Evolutionary conservation across 1,140 invertebrate species (phyloP), one percentile per base, ranked within the genome.

Genomic region (Dermatophagoides farinae): DNA sequence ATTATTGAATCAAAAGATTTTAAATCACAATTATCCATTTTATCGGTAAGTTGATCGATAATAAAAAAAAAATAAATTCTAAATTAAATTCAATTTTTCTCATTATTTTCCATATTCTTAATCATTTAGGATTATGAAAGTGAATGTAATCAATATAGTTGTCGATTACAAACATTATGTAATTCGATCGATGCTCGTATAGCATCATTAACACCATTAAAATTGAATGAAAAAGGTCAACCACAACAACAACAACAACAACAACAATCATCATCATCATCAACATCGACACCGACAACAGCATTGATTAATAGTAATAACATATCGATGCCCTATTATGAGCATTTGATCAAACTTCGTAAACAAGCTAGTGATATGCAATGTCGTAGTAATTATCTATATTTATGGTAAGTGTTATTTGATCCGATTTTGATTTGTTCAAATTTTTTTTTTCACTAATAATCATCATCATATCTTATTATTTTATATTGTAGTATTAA

Each of bases 301-400:
- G 8, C 31, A 31, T 2, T 31, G 31, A 31, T 55, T 5, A 55
- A 14, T 20, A 55, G 25, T 12, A 25, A 14, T 12, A 55, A 55
- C 53, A 55, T 55, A 55, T 55, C 53, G 41, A 55, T 55, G 53
- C 53, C 53, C 23, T 55, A 55, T 23, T 55, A 55, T 44, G 53
- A 55, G 10, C 53, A 55, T 44, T 25, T 55, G 53, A 25, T 55
- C 31, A 23, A 44, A 23, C 25, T 55, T 12, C 38, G 53, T 22
- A 55, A 55, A 44, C 38, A 55, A n/a, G 38, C 38, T 23, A 23
- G 25, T 40, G 53, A 55, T 12, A 55, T 55, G 53, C 53, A 55
- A 23, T 25, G 14, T 55, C 53, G 53, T 41, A 1, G 14, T n/a
- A 55, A 55, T 44, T 14, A 55, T 44, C n/a, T 55, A 20, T 55